phyloP scores from a whole-genome alignment of 2,113 vertebrate genomes.

The Solea solea region DNA sequence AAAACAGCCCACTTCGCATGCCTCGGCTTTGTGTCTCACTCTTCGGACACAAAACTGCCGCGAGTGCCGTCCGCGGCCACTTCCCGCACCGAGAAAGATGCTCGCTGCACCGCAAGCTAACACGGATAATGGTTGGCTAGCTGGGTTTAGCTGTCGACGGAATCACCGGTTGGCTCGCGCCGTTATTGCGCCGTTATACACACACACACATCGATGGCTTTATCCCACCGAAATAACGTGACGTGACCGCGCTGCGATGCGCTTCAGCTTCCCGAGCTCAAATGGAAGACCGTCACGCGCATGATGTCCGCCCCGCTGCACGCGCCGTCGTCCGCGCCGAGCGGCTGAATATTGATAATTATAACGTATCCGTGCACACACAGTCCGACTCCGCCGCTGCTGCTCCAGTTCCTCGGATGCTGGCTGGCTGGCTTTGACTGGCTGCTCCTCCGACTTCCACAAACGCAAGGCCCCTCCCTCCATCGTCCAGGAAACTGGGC shows the following conservation, averaged over 20 bases:
- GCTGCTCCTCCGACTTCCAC: conserved; percentile 73
- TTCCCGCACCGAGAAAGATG: conserved; percentile 39
- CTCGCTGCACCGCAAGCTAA: conserved; percentile 55
- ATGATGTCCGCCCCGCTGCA: conserved; percentile 29
- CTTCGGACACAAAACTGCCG: conserved; percentile 22
- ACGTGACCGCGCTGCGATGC: conserved; percentile 36
- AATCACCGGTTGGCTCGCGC: conserved; percentile 57
- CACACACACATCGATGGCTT: conserved; percentile 52
- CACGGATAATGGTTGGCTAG: conserved; percentile 62
- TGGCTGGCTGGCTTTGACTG: conserved; percentile 75
- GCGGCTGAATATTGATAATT: background rate
- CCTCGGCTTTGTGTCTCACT: conserved; percentile 39
- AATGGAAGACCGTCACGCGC: conserved; percentile 35
- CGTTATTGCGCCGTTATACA: conserved; percentile 60
- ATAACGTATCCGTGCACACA: background rate
- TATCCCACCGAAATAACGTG: conserved; percentile 48
- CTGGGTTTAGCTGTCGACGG: conserved; percentile 48
- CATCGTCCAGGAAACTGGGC: conserved; percentile 70
- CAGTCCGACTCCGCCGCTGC: conserved; percentile 39
- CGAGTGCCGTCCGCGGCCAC: conserved; percentile 35
- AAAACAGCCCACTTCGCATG: conserved; percentile 61
- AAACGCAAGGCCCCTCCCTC: conserved; percentile 80
- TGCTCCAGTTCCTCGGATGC: conserved; percentile 70
- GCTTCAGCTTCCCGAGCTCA: conserved; percentile 62
- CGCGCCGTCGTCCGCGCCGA: conserved; percentile 26